Base-by-base conservation (phyloP, 2,888 invertebrate genomes). In the Diaphora mendica region DNA sequence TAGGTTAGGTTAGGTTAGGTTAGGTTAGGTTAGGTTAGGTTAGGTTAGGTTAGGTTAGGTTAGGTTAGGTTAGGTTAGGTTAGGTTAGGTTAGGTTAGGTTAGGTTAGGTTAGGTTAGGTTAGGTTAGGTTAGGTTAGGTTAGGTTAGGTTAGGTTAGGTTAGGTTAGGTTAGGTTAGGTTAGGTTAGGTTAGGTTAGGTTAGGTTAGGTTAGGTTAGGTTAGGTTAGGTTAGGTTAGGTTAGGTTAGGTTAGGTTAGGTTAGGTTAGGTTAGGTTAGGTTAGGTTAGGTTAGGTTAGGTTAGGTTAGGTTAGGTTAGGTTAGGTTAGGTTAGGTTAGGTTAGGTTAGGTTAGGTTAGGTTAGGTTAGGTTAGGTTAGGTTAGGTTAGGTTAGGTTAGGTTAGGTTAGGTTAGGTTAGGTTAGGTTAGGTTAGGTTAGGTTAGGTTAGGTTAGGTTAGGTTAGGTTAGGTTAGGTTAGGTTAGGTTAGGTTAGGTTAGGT, bases 1-100 rank as follows among this genome's bases (percentile, higher is more conserved):
- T 74, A 74, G 76, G 76, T 74, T 74, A 74, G 74, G 77, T 77
- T 77, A 77, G 77, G 77, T 77, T 74, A 76, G 76, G 76, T 74
- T 73, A 74, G 72, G 68, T 64, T 69, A 75, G 75, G 73, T 76
- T 76, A 76, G 76, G 76, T 76, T 76, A 76, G 76, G 76, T 76
- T 76, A 73, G 73, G 76, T 76, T 73, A 73, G 76, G 76, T 73
- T 73, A 72, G 76, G 76, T 73, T 72, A 73, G 76, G 77, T 77
- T 75, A 75, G 77, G 73, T 77, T 77, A 77, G 77, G 77, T 77
- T 77, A 77, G 78, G 78, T 78, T 78, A 78, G 78, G 78, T 76
- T 78, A 78, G 78, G 78, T 78, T 77, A 76, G 77, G 75, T 75
- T 76, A 76, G 78, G 78, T 78, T 78, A 66, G 67, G 66, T 72